A percentile compares a stretch with the other conserved stretches of the same genome.
These are phyloP conservation scores for Haliaeetus leucogaster DNA, from an alignment of 2,113 vertebrate species.

Conservation along the genomic window DNA sequence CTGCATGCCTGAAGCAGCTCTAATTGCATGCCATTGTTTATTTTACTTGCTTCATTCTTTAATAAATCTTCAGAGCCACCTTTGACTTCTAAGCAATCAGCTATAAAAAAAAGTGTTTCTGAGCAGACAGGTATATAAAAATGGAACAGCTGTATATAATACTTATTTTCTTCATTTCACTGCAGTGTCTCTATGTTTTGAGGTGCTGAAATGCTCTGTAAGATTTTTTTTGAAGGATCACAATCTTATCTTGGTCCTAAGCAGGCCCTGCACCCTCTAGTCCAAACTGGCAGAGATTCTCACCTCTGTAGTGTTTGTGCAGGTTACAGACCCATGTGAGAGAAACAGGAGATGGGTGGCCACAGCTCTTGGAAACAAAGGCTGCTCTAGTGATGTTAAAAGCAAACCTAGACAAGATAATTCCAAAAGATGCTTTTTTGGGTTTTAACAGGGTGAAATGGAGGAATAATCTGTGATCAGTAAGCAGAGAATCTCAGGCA, in stretches of 20 bases:
- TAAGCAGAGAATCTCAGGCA: slow-evolving; percentile 39
- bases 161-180: neutral
- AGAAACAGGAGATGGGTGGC: neutral
- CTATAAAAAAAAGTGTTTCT: neutral
- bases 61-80: neutral
- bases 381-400: neutral
- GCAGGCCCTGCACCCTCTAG: neutral
- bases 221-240: neutral
- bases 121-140: neutral
- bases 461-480: slow-evolving; percentile 63
- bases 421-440: slow-evolving; percentile 53
- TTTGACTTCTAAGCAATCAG: neutral
- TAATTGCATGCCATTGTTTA: neutral
- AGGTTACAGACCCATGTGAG: neutral
- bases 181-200: neutral
- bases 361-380: neutral
- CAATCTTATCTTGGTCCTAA: neutral
- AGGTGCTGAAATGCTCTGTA: neutral
- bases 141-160: neutral
- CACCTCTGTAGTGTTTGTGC: neutral
- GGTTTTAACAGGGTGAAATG: slow-evolving; percentile 45
- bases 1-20: neutral
- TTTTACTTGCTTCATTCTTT: neutral
- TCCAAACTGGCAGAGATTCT: neutral
- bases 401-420: slow-evolving; percentile 40